Percentiles rank a stretch among this genome's conserved stretches.
Evolutionary conservation across 2,888 invertebrate genomes (phyloP).

Genomic region (Drosophila fulvimacula): DNA sequence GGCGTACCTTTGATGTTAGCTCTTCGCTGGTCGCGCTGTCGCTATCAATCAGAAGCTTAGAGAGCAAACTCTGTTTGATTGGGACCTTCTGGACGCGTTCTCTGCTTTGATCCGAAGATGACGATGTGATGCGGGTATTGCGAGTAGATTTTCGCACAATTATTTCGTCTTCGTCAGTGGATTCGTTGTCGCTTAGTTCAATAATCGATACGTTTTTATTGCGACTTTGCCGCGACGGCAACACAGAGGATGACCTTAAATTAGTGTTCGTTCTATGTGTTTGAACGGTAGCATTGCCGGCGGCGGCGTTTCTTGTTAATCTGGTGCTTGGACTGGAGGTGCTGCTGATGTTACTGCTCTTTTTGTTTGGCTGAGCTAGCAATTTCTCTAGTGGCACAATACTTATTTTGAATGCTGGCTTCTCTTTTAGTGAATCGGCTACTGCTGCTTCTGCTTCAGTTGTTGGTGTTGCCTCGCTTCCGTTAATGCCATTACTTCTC

Average conservation of each 20-base stretch:
- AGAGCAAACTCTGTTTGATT: conserved; percentile 39
- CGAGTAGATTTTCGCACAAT: not conserved
- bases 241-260: not conserved
- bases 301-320: conserved; percentile 17
- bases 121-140: conserved; percentile 14
- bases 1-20: conserved; percentile 29
- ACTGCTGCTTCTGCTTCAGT: not conserved
- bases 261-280: not conserved
- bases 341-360: not conserved
- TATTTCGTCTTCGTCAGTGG: conserved; percentile 21
- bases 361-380: conserved; percentile 65
- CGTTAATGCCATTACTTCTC: conserved; percentile 34
- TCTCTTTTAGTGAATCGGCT: conserved; percentile 19
- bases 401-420: conserved; percentile 71
- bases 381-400: conserved; percentile 81
- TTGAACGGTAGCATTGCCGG: not conserved
- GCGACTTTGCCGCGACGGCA: conserved; percentile 40
- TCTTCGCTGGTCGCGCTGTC: conserved; percentile 34
- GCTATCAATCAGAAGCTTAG: conserved; percentile 42
- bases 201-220: conserved; percentile 68
- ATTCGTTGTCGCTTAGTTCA: conserved; percentile 69
- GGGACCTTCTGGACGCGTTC: conserved; percentile 1
- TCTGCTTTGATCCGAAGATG: conserved; percentile 11
- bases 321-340: not conserved
- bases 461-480: conserved; percentile 18